Evolutionary conservation across 2,888 invertebrate species (phyloP).

Genomic region (Anoncus sp.): DNA sequence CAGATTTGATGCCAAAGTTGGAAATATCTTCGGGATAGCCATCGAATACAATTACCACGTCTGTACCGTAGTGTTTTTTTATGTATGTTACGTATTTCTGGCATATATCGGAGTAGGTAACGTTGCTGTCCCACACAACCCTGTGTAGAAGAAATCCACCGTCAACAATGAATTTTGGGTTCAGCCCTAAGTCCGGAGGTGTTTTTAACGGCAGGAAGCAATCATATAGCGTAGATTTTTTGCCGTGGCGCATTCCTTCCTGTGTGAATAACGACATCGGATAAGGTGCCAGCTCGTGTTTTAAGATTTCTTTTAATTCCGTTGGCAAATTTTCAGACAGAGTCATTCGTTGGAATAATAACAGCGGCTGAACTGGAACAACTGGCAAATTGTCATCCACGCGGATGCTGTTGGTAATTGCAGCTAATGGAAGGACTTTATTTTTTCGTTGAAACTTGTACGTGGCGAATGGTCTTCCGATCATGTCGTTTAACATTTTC

Average conservation of each 20-base stretch:
- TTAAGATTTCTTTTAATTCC: conserved; percentile 68
- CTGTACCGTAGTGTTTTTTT: too few relatives aligned
- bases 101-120: not conserved
- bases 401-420: too few relatives aligned
- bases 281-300: conserved; percentile 73
- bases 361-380: too few relatives aligned
- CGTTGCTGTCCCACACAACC: conserved; percentile 64
- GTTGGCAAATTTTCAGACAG: too few relatives aligned
- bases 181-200: conserved; percentile 42
- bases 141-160: conserved; percentile 70
- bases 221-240: conserved; percentile 65
- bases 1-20: not conserved
- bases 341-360: too few relatives aligned
- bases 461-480: too few relatives aligned
- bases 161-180: conserved; percentile 69
- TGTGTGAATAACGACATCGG: conserved; percentile 72
- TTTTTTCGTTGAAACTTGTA: too few relatives aligned
- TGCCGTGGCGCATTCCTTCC: conserved; percentile 67
- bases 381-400: too few relatives aligned
- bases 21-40: conserved; percentile 37
- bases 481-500: too few relatives aligned
- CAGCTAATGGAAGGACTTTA: too few relatives aligned
- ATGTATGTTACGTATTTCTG: not conserved
- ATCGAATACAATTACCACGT: too few relatives aligned
- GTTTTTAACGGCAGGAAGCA: too few relatives aligned